Conservation (phyloP, 1,140 invertebrate genomes). For the Heliconius hewitsoni region DNA sequence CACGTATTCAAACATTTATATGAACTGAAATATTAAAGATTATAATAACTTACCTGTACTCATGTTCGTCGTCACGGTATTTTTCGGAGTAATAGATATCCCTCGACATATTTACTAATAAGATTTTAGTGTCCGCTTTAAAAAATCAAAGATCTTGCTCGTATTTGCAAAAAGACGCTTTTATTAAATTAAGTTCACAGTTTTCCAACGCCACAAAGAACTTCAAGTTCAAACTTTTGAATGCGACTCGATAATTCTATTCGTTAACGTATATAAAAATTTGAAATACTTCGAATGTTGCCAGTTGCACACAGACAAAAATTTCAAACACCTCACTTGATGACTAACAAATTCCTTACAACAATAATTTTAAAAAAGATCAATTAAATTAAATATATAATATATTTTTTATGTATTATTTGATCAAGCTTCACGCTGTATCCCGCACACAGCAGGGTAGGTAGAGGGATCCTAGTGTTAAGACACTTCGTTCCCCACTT, state of each 20-base stretch:
- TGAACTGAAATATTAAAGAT: not conserved
- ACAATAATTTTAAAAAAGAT: not conserved
- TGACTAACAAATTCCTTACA: not conserved
- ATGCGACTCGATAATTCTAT: slow-evolving; percentile 35
- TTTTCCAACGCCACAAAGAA: slow-evolving; percentile 18
- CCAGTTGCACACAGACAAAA: not conserved
- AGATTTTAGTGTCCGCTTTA: not conserved
- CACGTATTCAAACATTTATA: not conserved
- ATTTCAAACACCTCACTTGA: not conserved
- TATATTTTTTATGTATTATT: too few relatives aligned
- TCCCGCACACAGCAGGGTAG: too few relatives aligned
- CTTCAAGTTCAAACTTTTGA: slow-evolving; percentile 10
- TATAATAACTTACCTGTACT: slow-evolving; percentile 86
- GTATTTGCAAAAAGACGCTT: not conserved
- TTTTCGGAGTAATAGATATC: slow-evolving; percentile 96
- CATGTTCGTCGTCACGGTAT: slow-evolving; percentile 93
- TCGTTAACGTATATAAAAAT: slow-evolving; percentile 63
- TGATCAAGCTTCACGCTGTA: too few relatives aligned
- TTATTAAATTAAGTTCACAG: slow-evolving; percentile 12
- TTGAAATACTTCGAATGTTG: slow-evolving; percentile 42
- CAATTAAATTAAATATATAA: too few relatives aligned
- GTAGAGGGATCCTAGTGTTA: too few relatives aligned
- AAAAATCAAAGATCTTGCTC: not conserved
- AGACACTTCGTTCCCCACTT: too few relatives aligned
- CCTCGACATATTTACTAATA: slow-evolving; percentile 60